These are phyloP conservation scores for Apocheima hispidaria DNA, from an alignment of 2,888 invertebrate genomes.

Conservation along the genomic window DNA sequence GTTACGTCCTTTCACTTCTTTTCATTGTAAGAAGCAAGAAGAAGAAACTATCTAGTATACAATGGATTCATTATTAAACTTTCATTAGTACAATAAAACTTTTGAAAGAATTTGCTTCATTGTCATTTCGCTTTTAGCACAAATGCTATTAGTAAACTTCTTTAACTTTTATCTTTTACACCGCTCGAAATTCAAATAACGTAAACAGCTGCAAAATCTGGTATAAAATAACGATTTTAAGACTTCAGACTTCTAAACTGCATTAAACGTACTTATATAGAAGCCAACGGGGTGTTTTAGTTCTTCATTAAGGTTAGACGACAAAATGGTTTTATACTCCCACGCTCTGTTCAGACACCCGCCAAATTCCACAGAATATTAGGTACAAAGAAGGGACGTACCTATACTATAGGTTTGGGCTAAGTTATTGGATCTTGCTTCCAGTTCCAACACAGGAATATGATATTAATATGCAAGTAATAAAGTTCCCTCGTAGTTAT, in stretches of 20 bases:
- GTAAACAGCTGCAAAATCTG: slow-evolving; percentile 10
- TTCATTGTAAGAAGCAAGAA: background rate
- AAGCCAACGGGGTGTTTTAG: slow-evolving; percentile 32
- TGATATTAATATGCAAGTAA: background rate
- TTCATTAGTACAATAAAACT: background rate
- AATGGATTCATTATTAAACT: background rate
- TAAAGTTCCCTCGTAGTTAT: no score
- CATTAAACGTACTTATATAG: slow-evolving; percentile 19
- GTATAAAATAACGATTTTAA: slow-evolving; percentile 22
- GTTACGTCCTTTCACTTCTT: background rate
- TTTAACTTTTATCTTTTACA: background rate
- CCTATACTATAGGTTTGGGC: background rate
- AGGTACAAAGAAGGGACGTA: slow-evolving; percentile 6
- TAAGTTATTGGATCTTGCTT: background rate
- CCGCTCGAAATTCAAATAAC: slow-evolving; percentile 20
- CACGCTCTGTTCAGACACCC: slow-evolving; percentile 44
- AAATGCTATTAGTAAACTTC: slow-evolving; percentile 4
- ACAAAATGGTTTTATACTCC: slow-evolving; percentile 36
- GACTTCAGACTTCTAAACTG: slow-evolving; percentile 21
- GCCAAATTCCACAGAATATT: slow-evolving; percentile 18
- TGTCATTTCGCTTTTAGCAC: slow-evolving; percentile 7
- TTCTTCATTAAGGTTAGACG: slow-evolving; percentile 44
- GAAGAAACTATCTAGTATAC: background rate
- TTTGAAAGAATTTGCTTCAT: slow-evolving; percentile 1
- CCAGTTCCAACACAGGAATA: background rate